Evolutionary conservation across 2,113 vertebrate species (phyloP), one percentile per base, ranked within the genome.

Genomic region (Brachirus orientalis): DNA sequence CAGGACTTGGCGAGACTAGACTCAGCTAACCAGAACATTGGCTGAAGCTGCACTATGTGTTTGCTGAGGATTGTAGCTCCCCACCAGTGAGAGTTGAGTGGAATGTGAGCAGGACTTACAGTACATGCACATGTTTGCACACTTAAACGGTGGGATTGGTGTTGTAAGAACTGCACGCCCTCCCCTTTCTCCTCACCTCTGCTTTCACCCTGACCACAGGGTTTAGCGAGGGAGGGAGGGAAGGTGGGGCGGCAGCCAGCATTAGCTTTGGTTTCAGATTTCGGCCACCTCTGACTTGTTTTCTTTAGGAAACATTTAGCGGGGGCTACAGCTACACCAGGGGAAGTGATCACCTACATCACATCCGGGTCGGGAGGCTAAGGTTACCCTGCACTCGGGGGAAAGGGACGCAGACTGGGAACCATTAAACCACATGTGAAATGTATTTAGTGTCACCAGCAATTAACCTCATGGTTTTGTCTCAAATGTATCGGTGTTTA

Each of bases 261-360:
- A 87, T 87, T 90, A 90, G 85, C 53, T 3, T 63, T 45, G 77
- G 82, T 85, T 83, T 93, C 82, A 61, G 81, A 83, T 93, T 92
- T 86, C 90, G 16, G 46, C 59, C 28, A 51, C 83, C 77, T 86
- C 74, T 10, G 50, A 77, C 72, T 85, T 90, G 88, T 92, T 92
- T 92, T 90, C 85, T 90, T 92, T 82, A 85, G 88, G 87, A 90
- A 90, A 86, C 83, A 83, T 85, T 86, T 84, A 89, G 72, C 75
- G 82, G 44, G 63, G 63, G 73, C 76, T 88, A 77, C 62, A 12
- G 65, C 75, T 68, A 73, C 83, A 85, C 67, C 69, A 63, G 74
- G 84, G 89, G 83, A 87, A 87, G 75, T 2, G 59, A 69, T 90
- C 79, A 78, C 83, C 90, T 79, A 76, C 89, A 73, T 85, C 82